These are phyloP conservation scores for Falco cherrug DNA, from an alignment of 2,797 vertebrate genomes.

Conservation along the genomic window DNA sequence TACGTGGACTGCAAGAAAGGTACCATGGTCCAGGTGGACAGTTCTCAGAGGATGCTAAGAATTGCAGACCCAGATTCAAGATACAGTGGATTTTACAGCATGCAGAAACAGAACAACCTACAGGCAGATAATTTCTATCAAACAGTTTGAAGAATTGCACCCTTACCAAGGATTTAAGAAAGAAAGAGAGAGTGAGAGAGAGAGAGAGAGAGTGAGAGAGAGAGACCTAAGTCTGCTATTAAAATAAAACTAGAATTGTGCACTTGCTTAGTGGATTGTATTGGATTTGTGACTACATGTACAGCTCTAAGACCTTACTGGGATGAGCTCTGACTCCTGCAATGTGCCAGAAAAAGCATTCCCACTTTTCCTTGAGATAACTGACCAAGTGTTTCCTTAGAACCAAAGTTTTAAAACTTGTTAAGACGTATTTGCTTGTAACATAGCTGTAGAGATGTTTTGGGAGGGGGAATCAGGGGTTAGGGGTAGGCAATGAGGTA, in stretches of 20 bases:
- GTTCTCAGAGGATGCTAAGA: constrained; percentile 87
- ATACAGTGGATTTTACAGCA: constrained; percentile 93
- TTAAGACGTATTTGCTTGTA: constrained; percentile 84
- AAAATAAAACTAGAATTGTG: constrained; percentile 81
- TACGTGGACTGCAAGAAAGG: constrained; percentile 91
- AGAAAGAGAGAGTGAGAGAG: constrained; percentile 39
- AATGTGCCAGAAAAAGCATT: constrained; percentile 85
- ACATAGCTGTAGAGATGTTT: constrained; percentile 81
- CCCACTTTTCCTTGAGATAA: constrained; percentile 84
- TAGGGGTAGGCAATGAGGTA: constrained; percentile 64
- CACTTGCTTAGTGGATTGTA: constrained; percentile 85
- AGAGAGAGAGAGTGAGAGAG: constrained; percentile 23
- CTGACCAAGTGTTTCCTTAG: constrained; percentile 88
- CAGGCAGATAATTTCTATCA: constrained; percentile 93
- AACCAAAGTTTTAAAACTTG: constrained; percentile 88
- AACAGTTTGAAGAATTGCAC: constrained; percentile 83
- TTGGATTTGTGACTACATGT: constrained; percentile 83
- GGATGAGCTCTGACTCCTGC: constrained; percentile 80
- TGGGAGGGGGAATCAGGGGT: constrained; percentile 71
- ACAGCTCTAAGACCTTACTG: constrained; percentile 77
- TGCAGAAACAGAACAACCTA: constrained; percentile 90
- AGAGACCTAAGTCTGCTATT: constrained; percentile 75
- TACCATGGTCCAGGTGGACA: constrained; percentile 85
- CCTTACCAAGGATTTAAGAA: constrained; percentile 62
- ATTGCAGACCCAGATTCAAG: constrained; percentile 90